phyloP scores from a whole-genome alignment of 1,140 invertebrate species.

The Araneus ventricosus region DNA sequence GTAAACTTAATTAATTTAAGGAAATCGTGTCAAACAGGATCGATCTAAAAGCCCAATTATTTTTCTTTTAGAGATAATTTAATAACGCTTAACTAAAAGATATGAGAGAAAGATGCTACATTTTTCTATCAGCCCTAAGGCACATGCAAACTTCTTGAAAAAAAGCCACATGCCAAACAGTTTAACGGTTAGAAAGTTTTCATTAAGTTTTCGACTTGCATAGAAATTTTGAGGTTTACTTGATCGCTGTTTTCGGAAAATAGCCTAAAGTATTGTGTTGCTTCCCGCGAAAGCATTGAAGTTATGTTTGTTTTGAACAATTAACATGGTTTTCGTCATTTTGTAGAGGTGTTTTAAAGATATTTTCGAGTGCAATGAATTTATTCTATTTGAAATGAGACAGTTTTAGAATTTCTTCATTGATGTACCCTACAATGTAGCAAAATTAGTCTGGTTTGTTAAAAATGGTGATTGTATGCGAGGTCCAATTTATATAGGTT shows the following conservation, averaged over 20 bases:
- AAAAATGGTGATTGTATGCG: too few relatives aligned
- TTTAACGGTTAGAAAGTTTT: not conserved
- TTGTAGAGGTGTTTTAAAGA: not conserved
- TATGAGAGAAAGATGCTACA: not conserved
- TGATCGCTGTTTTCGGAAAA: not conserved
- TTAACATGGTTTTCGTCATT: not conserved
- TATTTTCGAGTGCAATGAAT: too few relatives aligned
- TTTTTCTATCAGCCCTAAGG: not conserved
- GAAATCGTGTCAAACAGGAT: not conserved
- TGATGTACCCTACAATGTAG: too few relatives aligned
- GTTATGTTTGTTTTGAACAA: not conserved
- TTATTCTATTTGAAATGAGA: too few relatives aligned
- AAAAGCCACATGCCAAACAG: not conserved
- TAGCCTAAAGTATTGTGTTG: not conserved
- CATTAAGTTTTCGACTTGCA: not conserved
- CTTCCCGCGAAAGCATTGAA: not conserved
- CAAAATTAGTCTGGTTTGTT: too few relatives aligned
- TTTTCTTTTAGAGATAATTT: not conserved
- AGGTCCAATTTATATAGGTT: too few relatives aligned
- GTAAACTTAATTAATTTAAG: slow-evolving; percentile 31
- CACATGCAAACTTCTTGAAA: not conserved
- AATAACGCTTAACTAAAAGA: slow-evolving; percentile 5
- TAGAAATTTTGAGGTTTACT: not conserved
- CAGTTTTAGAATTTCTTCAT: too few relatives aligned
- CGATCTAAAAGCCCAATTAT: slow-evolving; percentile 16